A percentile compares a stretch with the other conserved stretches of the same genome.
Conservation (phyloP, 1,140 invertebrate species). For the Drosophila ogumai region DNA sequence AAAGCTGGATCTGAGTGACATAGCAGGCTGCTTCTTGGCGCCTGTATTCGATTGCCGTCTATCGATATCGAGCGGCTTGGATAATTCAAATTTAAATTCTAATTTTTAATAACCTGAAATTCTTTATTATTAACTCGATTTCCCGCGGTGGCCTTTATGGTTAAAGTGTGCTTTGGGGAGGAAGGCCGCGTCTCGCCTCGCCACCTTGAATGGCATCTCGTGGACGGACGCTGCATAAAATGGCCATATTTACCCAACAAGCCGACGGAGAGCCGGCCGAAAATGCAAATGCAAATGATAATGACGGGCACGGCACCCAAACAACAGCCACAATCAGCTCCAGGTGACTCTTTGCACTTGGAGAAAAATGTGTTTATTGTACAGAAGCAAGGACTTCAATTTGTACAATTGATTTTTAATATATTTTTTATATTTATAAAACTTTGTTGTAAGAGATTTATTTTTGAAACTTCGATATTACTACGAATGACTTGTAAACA, state of each 20-base stretch:
- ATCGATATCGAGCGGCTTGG: conserved; percentile 5
- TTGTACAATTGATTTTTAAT: neutral
- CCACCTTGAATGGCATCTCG: conserved; percentile 28
- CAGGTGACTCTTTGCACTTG: conserved; percentile 14
- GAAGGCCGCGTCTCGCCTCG: neutral
- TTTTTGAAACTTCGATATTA: too few relatives aligned
- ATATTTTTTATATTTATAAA: too few relatives aligned
- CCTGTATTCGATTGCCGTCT: conserved; percentile 5
- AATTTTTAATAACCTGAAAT: neutral
- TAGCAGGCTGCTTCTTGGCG: neutral
- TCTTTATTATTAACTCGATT: neutral
- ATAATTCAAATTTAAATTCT: conserved; percentile 8
- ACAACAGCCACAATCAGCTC: conserved; percentile 41
- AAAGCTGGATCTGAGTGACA: neutral
- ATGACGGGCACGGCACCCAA: conserved; percentile 56
- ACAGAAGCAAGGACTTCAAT: neutral
- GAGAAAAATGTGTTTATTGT: neutral
- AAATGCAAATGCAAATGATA: conserved; percentile 79
- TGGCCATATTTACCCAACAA: conserved; percentile 47
- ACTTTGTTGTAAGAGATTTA: too few relatives aligned
- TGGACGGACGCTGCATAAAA: conserved; percentile 48
- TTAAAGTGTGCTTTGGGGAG: neutral
- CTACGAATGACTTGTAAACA: too few relatives aligned
- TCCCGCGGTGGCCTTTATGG: conserved; percentile 16
- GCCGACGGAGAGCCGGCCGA: conserved; percentile 32